Evolutionary conservation across 2,113 vertebrate genomes (phyloP).

Genomic region (Sylvietta virens): DNA sequence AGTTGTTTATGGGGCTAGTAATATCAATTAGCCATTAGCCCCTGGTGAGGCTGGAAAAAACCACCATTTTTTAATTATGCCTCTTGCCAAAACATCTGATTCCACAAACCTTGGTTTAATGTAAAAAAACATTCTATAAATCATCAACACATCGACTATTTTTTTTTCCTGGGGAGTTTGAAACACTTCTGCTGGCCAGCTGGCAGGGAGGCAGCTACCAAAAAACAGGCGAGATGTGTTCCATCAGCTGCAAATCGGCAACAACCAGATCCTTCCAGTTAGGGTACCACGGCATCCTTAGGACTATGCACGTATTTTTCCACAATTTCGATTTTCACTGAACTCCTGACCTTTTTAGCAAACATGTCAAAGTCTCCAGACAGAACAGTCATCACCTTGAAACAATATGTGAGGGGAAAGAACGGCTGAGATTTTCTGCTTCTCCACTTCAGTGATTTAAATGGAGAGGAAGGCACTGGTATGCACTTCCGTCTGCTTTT

Average conservation of each 20-base stretch:
- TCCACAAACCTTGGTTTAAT: background rate
- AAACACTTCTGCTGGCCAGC: background rate
- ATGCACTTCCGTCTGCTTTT: slow-evolving; percentile 65
- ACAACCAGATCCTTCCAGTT: background rate
- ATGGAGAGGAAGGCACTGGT: background rate
- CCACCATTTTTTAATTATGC: background rate
- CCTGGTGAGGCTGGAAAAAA: background rate
- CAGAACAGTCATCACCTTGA: slow-evolving; percentile 65
- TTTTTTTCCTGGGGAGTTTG: background rate
- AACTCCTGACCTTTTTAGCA: slow-evolving; percentile 70
- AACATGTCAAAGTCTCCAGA: slow-evolving; percentile 61
- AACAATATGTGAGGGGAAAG: slow-evolving; percentile 15
- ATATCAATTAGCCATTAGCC: background rate
- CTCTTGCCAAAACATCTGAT: background rate
- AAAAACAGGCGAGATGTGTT: background rate
- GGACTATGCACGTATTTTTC: background rate
- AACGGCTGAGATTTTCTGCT: slow-evolving; percentile 28
- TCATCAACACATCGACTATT: background rate
- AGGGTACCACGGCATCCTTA: background rate
- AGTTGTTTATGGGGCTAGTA: background rate
- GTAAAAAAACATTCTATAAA: background rate
- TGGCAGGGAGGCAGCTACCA: background rate
- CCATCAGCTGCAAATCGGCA: background rate
- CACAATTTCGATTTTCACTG: slow-evolving; percentile 19
- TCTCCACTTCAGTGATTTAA: slow-evolving; percentile 42